phyloP scores from a whole-genome alignment of 1,140 invertebrate genomes.

The Chrysomallon squamiferum region DNA sequence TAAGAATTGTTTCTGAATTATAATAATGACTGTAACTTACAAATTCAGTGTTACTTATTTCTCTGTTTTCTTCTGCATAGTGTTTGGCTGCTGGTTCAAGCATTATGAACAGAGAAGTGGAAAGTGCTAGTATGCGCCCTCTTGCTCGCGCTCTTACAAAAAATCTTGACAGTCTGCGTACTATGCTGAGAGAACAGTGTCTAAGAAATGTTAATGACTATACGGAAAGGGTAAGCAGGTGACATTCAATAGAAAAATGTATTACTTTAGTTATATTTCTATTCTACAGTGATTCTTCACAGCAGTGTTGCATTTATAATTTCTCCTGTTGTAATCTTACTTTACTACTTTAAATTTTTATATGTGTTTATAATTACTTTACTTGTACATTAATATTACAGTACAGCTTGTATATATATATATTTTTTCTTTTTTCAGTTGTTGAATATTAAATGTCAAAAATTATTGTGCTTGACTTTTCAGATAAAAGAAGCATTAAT shows the following conservation, averaged over 20 bases:
- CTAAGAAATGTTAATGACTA: conserved; percentile 66
- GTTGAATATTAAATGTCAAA: no score
- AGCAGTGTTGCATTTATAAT: no score
- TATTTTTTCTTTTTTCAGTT: no score
- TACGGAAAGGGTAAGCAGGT: conserved; percentile 77
- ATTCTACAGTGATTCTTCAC: background rate
- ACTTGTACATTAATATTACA: no score
- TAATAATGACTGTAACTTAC: no score
- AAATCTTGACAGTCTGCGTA: conserved; percentile 90
- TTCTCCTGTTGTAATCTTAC: no score
- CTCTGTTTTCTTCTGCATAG: conserved; percentile 32
- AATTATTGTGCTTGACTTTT: no score
- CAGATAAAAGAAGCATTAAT: conserved; percentile 78
- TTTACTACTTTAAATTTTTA: no score
- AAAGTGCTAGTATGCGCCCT: conserved; percentile 95
- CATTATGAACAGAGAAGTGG: conserved; percentile 94
- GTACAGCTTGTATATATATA: no score
- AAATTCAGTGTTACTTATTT: background rate
- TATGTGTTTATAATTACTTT: no score
- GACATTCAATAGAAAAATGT: background rate
- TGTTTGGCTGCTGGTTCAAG: conserved; percentile 77
- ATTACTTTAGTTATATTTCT: background rate
- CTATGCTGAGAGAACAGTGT: conserved; percentile 83
- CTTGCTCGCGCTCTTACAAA: conserved; percentile 93
- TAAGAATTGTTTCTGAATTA: no score